Conservation (phyloP, 1,140 invertebrate genomes). For the Drosophila azteca region DNA sequence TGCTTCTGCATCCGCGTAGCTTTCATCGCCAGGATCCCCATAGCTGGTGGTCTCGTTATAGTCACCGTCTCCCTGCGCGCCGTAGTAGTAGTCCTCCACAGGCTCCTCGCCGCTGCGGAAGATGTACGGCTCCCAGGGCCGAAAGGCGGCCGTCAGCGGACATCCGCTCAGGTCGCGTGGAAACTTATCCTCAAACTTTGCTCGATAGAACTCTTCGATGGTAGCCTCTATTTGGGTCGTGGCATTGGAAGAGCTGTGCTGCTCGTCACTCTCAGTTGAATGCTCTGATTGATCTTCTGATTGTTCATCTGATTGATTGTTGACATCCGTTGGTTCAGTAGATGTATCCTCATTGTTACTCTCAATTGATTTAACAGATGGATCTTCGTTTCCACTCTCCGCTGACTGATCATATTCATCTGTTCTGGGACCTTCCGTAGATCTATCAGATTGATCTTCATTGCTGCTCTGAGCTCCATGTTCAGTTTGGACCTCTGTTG, state of each 20-base stretch:
- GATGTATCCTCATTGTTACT: neutral
- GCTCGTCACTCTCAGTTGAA: neutral
- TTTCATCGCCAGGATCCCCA: conserved; percentile 16
- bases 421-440: neutral
- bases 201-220: conserved; percentile 57
- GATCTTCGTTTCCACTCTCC: neutral
- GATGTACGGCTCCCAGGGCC: conserved; percentile 79
- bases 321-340: neutral
- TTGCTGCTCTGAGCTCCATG: neutral
- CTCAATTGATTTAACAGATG: neutral
- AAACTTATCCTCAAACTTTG: conserved; percentile 71
- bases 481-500: neutral
- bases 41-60: conserved; percentile 21
- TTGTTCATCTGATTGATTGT: no score
- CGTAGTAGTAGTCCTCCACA: conserved; percentile 36
- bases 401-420: neutral
- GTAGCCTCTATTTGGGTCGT: conserved; percentile 9
- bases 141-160: conserved; percentile 66
- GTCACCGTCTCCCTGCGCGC: conserved; percentile 16
- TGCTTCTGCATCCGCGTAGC: conserved; percentile 12
- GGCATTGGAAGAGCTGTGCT: neutral
- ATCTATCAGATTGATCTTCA: neutral
- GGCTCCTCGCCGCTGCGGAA: conserved; percentile 40
- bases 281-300: no score
- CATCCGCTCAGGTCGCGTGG: conserved; percentile 74